phyloP scores from a whole-genome alignment of 2,113 vertebrate species.

The Polyodon spathula region DNA sequence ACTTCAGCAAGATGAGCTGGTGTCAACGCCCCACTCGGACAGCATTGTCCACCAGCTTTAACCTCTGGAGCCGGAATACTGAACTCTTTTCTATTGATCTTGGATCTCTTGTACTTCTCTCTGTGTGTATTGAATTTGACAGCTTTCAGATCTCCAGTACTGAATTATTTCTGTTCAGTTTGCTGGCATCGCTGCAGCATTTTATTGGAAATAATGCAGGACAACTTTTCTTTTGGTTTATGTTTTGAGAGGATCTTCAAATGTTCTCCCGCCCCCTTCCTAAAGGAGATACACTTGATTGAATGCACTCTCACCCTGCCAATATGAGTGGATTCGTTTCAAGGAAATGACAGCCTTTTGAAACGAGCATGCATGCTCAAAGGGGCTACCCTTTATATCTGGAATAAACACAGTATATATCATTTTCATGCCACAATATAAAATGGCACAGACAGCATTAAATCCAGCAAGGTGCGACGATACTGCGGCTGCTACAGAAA shows the following conservation, averaged over 20 bases:
- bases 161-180: neutral
- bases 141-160: neutral
- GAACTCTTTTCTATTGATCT: too few relatives aligned
- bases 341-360: neutral
- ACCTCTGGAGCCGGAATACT: constrained; percentile 5
- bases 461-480: too few relatives aligned
- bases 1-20: constrained; percentile 38
- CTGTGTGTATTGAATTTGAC: constrained; percentile 1
- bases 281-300: neutral
- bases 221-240: too few relatives aligned
- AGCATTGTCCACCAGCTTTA: constrained; percentile 61
- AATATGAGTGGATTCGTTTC: neutral
- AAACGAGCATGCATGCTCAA: neutral
- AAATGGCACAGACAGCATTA: too few relatives aligned
- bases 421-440: too few relatives aligned
- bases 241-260: too few relatives aligned
- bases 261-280: too few relatives aligned
- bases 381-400: neutral
- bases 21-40: constrained; percentile 35
- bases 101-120: neutral
- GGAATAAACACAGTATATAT: too few relatives aligned
- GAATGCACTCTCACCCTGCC: neutral
- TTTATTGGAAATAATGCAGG: neutral
- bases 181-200: neutral
- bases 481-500: too few relatives aligned